Base-by-base conservation (phyloP, 2,113 vertebrate species). In the Melanostigma gelatinosum region DNA sequence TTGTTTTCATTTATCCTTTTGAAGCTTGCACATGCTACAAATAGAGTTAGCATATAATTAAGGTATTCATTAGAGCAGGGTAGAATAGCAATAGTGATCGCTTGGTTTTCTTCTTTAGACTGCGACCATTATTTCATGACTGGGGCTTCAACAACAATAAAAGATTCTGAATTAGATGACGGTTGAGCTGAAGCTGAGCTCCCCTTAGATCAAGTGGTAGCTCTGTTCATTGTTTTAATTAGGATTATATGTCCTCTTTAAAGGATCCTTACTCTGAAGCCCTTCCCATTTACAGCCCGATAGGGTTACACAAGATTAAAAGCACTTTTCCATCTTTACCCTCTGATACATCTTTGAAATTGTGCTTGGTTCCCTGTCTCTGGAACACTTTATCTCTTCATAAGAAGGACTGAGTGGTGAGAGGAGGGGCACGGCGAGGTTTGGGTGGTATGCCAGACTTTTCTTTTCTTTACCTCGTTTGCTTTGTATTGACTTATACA, bases 251-350 rank as follows among this genome's bases (percentile, higher is more conserved):
- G 89, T 92, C 87, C 85, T 80, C 85, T 92, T 93, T 91, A 92
- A 91, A 93, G 83, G 87, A 91, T 88, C 74, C 82, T 65, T 82
- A 83, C 87, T 91, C 87, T 83, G 70, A 88, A 90, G 86, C 80
- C 87, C 64, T 82, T 85, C 89, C 88, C 89, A 85, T 92, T 93
- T 90, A 86, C 80, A 91, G 89, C 83, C 92, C 82, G 90, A 92
- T 93, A 93, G 89, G 88, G 90, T 93, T 93, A 91, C 92, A 91
- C 83, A 90, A 90, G 91, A 93, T 93, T 93, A 93, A 92, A 94
- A 93, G 91, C 89, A 91, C 92, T 93, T 93, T 93, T 92, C 92
- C 92, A 91, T 92, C 87, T 88, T 88, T 90, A 80, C 82, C 80
- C 85, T 87, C 87, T 91, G 89, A 92, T 92, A 91, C 89, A 93